These are phyloP conservation scores for Allacma fusca DNA, from an alignment of 2,888 invertebrate species.

Conservation along the genomic window DNA sequence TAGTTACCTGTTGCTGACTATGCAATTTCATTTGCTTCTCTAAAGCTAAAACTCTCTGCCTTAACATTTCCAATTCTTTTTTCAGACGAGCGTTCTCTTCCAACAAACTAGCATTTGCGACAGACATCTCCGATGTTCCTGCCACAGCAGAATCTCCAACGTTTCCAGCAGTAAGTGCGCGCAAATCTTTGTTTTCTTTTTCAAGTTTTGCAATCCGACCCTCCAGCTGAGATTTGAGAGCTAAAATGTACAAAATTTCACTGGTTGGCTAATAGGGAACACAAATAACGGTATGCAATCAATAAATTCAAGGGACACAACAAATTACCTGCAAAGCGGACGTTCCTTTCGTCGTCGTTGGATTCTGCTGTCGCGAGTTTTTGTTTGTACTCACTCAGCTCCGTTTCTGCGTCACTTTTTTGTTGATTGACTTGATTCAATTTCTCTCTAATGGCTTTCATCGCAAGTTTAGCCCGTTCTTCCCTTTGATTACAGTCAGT, in stretches of 20 bases:
- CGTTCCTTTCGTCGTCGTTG: constrained; percentile 63
- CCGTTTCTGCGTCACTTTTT: constrained; percentile 48
- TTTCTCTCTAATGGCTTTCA: constrained; percentile 54
- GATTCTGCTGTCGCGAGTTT: constrained; percentile 64
- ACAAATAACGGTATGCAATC: no score
- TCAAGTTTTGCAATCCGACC: constrained; percentile 74
- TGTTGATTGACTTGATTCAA: constrained; percentile 42
- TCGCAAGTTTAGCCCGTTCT: constrained; percentile 50
- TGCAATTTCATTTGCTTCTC: constrained; percentile 62
- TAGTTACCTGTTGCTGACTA: constrained; percentile 55
- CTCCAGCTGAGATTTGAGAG: constrained; percentile 76
- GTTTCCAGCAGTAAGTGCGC: constrained; percentile 64
- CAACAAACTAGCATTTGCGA: constrained; percentile 65
- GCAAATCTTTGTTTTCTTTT: constrained; percentile 75
- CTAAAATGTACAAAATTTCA: constrained; percentile 58
- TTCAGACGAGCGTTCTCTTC: constrained; percentile 76
- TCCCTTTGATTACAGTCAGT: constrained; percentile 47
- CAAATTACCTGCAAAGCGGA: constrained; percentile 65
- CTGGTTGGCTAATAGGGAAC: no score
- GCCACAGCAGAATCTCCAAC: constrained; percentile 27
- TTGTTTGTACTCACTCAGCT: constrained; percentile 49
- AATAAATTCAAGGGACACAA: no score
- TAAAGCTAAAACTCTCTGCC: constrained; percentile 59
- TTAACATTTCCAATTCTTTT: constrained; percentile 75
- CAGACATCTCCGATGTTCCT: constrained; percentile 40